These are phyloP conservation scores for Trematomus loennbergii DNA, from an alignment of 2,113 vertebrate genomes.

Conservation along the genomic window DNA sequence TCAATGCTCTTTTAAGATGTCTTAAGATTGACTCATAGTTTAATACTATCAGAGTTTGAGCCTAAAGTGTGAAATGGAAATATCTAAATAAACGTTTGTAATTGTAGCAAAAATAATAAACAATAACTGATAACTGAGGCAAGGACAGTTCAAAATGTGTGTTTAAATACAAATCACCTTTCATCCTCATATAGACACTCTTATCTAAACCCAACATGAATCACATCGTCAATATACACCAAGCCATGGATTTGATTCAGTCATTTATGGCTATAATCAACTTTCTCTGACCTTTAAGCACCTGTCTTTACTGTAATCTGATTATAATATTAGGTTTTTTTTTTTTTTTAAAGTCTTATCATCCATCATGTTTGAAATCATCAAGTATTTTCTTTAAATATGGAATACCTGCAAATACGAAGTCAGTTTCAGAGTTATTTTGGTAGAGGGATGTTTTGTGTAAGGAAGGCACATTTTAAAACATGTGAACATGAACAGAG, in stretches of 20 bases:
- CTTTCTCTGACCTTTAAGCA: not conserved
- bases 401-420: not conserved
- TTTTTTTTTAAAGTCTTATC: too few species aligned
- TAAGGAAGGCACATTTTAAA: not conserved
- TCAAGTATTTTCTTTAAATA: too few species aligned
- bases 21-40: not conserved
- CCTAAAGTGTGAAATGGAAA: not conserved
- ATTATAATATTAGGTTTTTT: not conserved
- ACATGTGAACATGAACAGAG: conserved; percentile 6
- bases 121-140: not conserved
- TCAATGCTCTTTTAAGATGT: not conserved
- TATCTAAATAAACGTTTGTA: not conserved
- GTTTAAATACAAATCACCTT: too few species aligned
- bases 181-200: too few species aligned
- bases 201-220: too few species aligned
- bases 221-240: too few species aligned
- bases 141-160: too few species aligned
- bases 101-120: not conserved
- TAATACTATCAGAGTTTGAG: not conserved
- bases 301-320: not conserved
- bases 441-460: not conserved
- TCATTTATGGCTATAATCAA: too few species aligned
- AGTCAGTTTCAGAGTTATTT: not conserved
- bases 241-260: too few species aligned
- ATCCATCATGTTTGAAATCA: too few species aligned